Evolutionary conservation across 2,797 vertebrate species (phyloP).

Genomic region (Falco concolor): DNA sequence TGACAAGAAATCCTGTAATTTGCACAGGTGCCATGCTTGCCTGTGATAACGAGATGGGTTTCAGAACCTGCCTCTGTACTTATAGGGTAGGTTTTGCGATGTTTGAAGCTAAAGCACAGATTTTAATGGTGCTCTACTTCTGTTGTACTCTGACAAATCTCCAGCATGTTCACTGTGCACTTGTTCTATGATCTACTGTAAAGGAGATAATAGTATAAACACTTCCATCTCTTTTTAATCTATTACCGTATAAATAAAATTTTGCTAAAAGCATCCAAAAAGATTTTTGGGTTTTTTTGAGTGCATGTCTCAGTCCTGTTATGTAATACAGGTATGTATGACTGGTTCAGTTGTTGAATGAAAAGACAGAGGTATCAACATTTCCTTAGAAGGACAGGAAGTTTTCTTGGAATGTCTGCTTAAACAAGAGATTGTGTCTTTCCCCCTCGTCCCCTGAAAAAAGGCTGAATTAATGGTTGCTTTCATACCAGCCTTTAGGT

Average conservation of each 20-base stretch:
- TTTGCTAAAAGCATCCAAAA: neutral
- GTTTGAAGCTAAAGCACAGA: neutral
- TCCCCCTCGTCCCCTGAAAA: neutral
- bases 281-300: neutral
- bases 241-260: neutral
- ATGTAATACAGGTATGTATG: neutral
- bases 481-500: neutral
- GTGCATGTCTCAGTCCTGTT: neutral
- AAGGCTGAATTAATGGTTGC: conserved; percentile 1
- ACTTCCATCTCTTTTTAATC: neutral
- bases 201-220: neutral
- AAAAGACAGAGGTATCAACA: neutral
- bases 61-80: neutral
- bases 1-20: neutral
- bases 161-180: neutral
- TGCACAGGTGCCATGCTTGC: neutral
- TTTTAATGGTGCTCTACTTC: neutral
- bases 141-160: neutral
- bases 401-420: neutral
- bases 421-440: neutral
- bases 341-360: neutral
- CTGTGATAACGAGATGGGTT: neutral
- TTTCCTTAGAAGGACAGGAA: neutral
- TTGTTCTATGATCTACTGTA: neutral
- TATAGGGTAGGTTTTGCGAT: neutral